phyloP scores from a whole-genome alignment of 2,797 vertebrate genomes.

The Enteromius argenteus region DNA sequence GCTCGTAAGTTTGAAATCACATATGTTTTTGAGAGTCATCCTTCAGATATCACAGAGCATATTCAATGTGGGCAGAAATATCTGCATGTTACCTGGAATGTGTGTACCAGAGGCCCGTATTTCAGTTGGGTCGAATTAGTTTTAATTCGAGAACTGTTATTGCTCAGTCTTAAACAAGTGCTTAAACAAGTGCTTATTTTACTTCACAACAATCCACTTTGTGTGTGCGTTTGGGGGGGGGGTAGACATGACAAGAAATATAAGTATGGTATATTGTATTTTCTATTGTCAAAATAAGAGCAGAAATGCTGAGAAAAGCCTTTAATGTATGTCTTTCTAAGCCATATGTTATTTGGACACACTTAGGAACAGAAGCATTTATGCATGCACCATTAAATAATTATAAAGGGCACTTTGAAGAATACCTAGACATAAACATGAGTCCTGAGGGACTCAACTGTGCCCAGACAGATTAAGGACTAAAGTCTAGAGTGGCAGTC shows the following conservation, averaged over 20 bases:
- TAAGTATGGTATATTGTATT: neutral
- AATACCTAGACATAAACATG: conserved; percentile 22
- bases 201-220: neutral
- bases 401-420: conserved; percentile 40
- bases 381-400: conserved; percentile 34
- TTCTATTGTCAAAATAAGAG: neutral
- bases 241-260: neutral
- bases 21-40: conserved; percentile 72
- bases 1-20: conserved; percentile 69
- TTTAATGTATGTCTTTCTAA: neutral
- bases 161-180: conserved; percentile 7
- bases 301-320: neutral
- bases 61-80: conserved; percentile 50
- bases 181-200: neutral
- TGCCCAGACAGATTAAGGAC: conserved; percentile 19
- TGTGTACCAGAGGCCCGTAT: neutral
- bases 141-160: conserved; percentile 12
- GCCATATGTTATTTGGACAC: neutral
- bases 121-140: neutral
- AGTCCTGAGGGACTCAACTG: conserved; percentile 9
- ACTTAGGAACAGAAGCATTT: conserved; percentile 2
- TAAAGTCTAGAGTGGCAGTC: conserved; percentile 11
- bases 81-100: conserved; percentile 37
- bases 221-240: no score
- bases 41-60: conserved; percentile 61